These are phyloP conservation scores for Anguilla obscura DNA, from an alignment of 2,797 vertebrate genomes.

Conservation along the genomic window DNA sequence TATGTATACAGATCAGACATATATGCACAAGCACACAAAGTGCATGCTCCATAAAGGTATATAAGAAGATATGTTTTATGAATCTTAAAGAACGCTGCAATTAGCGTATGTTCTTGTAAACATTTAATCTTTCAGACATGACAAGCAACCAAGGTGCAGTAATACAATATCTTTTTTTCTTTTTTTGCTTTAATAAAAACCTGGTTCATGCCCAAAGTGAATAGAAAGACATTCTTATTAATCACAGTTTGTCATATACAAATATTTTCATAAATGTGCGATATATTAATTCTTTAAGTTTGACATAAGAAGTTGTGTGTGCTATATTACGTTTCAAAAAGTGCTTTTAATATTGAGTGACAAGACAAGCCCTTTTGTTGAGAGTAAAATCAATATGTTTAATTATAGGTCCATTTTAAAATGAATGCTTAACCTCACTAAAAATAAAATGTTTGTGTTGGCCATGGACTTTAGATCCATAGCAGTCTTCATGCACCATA, in stretches of 20 bases:
- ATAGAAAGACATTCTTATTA: slow-evolving; percentile 50
- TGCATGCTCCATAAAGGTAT: slow-evolving; percentile 67
- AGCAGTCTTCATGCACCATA: slow-evolving; percentile 48
- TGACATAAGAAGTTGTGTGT: slow-evolving; percentile 45
- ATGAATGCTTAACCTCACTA: slow-evolving; percentile 30
- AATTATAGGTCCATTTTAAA: slow-evolving; percentile 39
- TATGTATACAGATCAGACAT: slow-evolving; percentile 47
- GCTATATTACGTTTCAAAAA: slow-evolving; percentile 49
- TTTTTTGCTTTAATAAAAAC: slow-evolving; percentile 52
- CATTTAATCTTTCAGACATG: slow-evolving; percentile 51
- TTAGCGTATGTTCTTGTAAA: slow-evolving; percentile 58
- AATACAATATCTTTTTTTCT: slow-evolving; percentile 48
- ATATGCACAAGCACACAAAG: slow-evolving; percentile 53
- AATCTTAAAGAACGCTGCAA: slow-evolving; percentile 48
- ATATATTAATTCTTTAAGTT: slow-evolving; percentile 35
- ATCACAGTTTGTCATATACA: slow-evolving; percentile 50
- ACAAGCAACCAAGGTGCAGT: slow-evolving; percentile 62
- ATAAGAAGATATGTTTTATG: slow-evolving; percentile 31
- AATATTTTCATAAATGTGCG: slow-evolving; percentile 46
- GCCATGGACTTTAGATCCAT: slow-evolving; percentile 42
- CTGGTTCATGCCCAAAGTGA: slow-evolving; percentile 57
- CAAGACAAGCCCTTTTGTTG: slow-evolving; percentile 58
- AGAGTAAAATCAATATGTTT: slow-evolving; percentile 59
- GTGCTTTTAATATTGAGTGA: slow-evolving; percentile 51
- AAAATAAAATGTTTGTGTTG: slow-evolving; percentile 48